Conservation (phyloP, 2,797 vertebrate species). For the Okamejei kenojei region DNA sequence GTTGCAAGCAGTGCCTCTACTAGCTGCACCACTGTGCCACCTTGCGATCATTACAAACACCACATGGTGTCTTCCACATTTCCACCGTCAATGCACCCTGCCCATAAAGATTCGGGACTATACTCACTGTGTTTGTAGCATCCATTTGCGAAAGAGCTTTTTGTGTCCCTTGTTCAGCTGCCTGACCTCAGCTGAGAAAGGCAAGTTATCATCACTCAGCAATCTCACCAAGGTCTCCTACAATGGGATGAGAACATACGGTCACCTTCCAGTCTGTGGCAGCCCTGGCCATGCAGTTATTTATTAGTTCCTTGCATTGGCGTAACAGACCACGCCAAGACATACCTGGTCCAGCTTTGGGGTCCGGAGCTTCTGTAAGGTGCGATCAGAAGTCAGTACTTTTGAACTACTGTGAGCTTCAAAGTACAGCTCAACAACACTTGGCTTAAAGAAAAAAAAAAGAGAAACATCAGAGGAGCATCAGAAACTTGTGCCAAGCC, state of each 20-base stretch:
- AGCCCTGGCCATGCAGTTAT: neutral
- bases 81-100: neutral
- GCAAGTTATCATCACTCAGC: conserved; percentile 64
- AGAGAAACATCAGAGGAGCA: conserved; percentile 34
- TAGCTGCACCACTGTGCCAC: no score
- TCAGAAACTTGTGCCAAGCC: neutral
- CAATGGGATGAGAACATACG: conserved; percentile 23
- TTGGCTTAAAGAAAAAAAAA: conserved; percentile 55
- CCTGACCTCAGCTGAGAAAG: conserved; percentile 72
- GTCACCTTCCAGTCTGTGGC: neutral
- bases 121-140: conserved; percentile 88
- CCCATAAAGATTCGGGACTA: neutral
- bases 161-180: conserved; percentile 70
- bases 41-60: no score
- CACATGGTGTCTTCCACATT: neutral
- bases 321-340: neutral
- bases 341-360: conserved; percentile 81
- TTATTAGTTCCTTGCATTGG: neutral
- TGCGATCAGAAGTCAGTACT: conserved; percentile 86
- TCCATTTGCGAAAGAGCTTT: conserved; percentile 84
- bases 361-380: conserved; percentile 75
- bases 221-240: conserved; percentile 75
- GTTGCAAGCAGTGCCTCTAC: no score
- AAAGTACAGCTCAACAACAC: conserved; percentile 86
- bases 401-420: conserved; percentile 93